Percentiles rank a stretch among this genome's conserved stretches.
These are phyloP conservation scores for Protobothrops mucrosquamatus DNA, from an alignment of 2,113 vertebrate species.

Conservation along the genomic window DNA sequence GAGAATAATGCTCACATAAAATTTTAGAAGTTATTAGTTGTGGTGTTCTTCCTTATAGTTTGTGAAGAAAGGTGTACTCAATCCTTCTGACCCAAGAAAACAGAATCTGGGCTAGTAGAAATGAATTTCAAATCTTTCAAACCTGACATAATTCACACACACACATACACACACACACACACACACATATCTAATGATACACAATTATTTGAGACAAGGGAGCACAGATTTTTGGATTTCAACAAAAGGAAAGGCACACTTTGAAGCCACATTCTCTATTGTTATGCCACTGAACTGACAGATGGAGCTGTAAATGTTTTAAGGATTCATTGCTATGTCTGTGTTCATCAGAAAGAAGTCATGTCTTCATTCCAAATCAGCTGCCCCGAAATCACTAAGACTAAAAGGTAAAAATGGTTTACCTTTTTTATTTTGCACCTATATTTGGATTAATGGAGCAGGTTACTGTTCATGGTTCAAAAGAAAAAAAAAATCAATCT, in stretches of 20 bases:
- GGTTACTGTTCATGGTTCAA: constrained; percentile 32
- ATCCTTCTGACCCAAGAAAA: neutral
- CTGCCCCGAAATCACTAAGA: constrained; percentile 22
- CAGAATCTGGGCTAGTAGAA: neutral
- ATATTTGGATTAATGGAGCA: constrained; percentile 29
- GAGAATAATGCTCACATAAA: neutral
- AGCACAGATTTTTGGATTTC: neutral
- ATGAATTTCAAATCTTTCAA: neutral
- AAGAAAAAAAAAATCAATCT: constrained; percentile 34
- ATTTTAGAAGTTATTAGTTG: neutral
- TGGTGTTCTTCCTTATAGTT: neutral
- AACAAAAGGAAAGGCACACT: neutral
- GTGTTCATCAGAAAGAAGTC: constrained; percentile 16
- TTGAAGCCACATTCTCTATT: neutral
- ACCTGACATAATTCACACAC: neutral
- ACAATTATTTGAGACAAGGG: neutral
- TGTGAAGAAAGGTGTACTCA: neutral
- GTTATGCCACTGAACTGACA: neutral
- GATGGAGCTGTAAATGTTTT: neutral
- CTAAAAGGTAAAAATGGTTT: constrained; percentile 21
- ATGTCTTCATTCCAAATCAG: neutral
- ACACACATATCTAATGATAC: neutral
- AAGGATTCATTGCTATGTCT: constrained; percentile 14
- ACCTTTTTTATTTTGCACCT: constrained; percentile 28
- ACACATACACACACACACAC: neutral